A percentile compares a stretch with the other conserved stretches of the same genome.
Conservation (phyloP, 2,888 invertebrate genomes). For the Hydraecia micacea region DNA sequence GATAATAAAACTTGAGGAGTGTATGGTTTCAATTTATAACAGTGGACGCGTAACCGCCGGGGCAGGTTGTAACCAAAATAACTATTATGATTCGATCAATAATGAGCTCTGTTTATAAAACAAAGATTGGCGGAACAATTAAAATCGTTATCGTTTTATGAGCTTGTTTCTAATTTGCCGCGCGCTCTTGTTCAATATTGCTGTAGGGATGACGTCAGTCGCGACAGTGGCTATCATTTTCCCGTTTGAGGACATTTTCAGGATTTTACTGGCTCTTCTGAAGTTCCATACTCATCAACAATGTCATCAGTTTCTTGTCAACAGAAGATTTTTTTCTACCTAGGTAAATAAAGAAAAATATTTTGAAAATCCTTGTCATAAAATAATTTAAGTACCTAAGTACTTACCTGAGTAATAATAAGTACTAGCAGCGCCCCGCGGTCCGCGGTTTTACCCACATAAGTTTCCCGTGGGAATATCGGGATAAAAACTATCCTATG, state of each 20-base stretch:
- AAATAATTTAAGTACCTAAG: background rate
- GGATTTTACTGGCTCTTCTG: background rate
- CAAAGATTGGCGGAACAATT: constrained; percentile 77
- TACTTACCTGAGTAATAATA: background rate
- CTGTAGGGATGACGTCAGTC: constrained; percentile 52
- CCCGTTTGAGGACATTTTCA: background rate
- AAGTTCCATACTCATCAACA: background rate
- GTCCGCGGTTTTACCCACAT: too few relatives aligned
- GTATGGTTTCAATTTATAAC: constrained; percentile 79
- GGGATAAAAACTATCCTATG: too few relatives aligned
- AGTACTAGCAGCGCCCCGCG: too few relatives aligned
- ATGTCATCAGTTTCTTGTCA: background rate
- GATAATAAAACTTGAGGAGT: constrained; percentile 67
- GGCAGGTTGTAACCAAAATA: constrained; percentile 74
- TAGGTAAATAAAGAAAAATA: background rate
- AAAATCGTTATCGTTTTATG: constrained; percentile 77
- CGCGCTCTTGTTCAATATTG: constrained; percentile 64
- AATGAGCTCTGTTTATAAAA: constrained; percentile 81
- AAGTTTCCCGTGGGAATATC: too few relatives aligned
- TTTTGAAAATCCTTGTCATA: background rate
- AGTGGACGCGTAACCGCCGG: constrained; percentile 56
- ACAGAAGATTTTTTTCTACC: background rate
- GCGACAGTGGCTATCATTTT: constrained; percentile 42
- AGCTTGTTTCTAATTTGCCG: constrained; percentile 72
- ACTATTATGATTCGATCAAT: constrained; percentile 71